Base-by-base conservation (phyloP, 2,113 vertebrate genomes). In the Pachyramphus minor region DNA sequence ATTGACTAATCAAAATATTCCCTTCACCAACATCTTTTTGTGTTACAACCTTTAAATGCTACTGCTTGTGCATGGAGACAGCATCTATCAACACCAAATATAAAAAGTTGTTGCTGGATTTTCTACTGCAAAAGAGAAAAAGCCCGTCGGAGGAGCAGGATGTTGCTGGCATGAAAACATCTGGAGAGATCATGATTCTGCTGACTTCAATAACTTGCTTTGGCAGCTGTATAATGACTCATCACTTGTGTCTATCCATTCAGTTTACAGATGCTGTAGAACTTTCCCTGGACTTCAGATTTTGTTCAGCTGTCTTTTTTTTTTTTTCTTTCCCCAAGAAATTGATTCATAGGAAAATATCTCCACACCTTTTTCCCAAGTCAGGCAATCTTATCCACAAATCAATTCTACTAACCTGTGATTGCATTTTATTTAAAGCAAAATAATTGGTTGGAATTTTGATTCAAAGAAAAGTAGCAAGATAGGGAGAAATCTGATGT, bases 401-500 rank as follows among this genome's bases (percentile, higher is more conserved):
- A 85, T 83, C 84, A 91, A 93, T 94, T 84, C 41, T 60, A 37
- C 63, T 66, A 86, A 71, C 18, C 24, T 67, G 33, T 39, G 42
- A 80, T n/a, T 85, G 60, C 42, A 83, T 90, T 91, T 89, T 90
- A 55, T 93, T 90, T 84, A 63, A 81, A 93, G 39, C 28, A 92
- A 91, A 96, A 93, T 77, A 21, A 94, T 74, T 85, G 8, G 33
- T 31, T 85, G 45, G 62, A 83, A 20, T 94, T 92, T 74, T 85
- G 72, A 86, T 44, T 93, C 50, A 80, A 49, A 63, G 58, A 74
- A 83, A 93, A 96, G 47, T 74, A 85, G 83, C 59, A 90, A 80
- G 82, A 94, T 19, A 83, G 50, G 50, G 33, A 90, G 30, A 95
- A 91, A 88, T 55, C 47, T 71, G 55, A 53, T 85, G 58, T 50